Percentiles rank a stretch among this genome's conserved stretches.
Conservation (phyloP, 2,113 vertebrate genomes). For the Buteo buteo region DNA sequence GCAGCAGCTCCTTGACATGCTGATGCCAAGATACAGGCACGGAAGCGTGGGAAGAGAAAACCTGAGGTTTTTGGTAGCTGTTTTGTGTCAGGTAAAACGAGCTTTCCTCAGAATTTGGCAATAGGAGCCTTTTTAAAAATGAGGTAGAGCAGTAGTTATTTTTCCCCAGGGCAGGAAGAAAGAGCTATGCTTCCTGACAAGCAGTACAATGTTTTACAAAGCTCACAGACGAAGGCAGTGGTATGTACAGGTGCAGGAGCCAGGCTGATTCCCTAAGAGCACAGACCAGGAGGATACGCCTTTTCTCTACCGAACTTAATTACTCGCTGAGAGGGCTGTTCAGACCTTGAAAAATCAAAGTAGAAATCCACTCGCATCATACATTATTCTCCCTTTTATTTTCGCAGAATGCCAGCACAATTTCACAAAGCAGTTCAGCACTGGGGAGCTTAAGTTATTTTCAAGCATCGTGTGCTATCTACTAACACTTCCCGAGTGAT, state of each 20-base stretch:
- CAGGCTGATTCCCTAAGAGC: neutral
- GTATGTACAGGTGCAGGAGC: neutral
- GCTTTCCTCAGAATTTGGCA: constrained; percentile 2
- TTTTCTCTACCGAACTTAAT: neutral
- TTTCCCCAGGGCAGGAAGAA: neutral
- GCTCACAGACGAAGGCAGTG: neutral
- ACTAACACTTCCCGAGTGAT: accelerated
- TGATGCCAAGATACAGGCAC: neutral
- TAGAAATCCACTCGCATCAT: neutral
- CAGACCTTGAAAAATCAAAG: neutral
- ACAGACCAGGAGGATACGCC: neutral
- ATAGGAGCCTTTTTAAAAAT: neutral
- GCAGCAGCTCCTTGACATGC: neutral
- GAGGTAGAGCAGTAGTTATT: neutral
- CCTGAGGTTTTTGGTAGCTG: neutral
- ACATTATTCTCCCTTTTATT: no score
- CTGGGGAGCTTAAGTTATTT: neutral
- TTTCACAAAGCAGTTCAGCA: neutral
- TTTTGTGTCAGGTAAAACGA: neutral
- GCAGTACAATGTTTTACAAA: neutral
- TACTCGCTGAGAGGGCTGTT: neutral
- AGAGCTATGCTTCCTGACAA: neutral
- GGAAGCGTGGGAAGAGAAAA: constrained; percentile 13
- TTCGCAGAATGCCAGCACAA: neutral
- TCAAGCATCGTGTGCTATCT: neutral